Percentiles rank a stretch among this genome's conserved stretches.
Evolutionary conservation across 2,113 vertebrate species (phyloP).

Genomic region (Chauna torquata): DNA sequence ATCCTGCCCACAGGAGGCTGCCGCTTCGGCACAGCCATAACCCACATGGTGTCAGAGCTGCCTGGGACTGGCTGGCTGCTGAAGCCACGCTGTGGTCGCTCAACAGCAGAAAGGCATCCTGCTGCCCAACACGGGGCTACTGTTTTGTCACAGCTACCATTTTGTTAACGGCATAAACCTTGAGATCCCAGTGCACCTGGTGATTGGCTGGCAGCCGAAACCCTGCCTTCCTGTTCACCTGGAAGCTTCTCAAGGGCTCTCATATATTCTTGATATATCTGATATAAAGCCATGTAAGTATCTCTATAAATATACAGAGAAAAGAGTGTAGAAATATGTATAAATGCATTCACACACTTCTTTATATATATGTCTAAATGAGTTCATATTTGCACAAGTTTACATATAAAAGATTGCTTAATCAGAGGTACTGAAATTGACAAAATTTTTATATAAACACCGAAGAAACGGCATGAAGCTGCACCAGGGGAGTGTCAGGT

Average conservation of each 20-base stretch:
- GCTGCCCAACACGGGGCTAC: too few relatives aligned
- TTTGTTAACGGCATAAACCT: background rate
- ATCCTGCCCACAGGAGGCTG: background rate
- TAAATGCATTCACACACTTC: background rate
- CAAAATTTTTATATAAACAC: background rate
- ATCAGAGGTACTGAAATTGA: background rate
- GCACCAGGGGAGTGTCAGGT: background rate
- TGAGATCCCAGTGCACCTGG: background rate
- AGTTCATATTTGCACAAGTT: background rate
- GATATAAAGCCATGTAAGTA: background rate
- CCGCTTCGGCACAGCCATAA: background rate
- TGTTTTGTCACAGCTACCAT: background rate
- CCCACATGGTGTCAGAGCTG: background rate
- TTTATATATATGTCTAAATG: background rate
- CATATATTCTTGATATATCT: background rate
- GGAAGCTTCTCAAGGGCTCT: background rate
- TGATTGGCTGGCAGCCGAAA: background rate
- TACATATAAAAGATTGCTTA: background rate
- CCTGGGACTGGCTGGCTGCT: background rate
- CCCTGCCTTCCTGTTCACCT: background rate
- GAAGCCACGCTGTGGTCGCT: background rate
- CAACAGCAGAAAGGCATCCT: background rate
- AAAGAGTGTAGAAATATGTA: background rate
- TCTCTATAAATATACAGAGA: background rate
- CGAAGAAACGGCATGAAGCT: background rate